Evolutionary conservation across 1,140 invertebrate genomes (phyloP).

Genomic region (Akabosia matsudoensis): DNA sequence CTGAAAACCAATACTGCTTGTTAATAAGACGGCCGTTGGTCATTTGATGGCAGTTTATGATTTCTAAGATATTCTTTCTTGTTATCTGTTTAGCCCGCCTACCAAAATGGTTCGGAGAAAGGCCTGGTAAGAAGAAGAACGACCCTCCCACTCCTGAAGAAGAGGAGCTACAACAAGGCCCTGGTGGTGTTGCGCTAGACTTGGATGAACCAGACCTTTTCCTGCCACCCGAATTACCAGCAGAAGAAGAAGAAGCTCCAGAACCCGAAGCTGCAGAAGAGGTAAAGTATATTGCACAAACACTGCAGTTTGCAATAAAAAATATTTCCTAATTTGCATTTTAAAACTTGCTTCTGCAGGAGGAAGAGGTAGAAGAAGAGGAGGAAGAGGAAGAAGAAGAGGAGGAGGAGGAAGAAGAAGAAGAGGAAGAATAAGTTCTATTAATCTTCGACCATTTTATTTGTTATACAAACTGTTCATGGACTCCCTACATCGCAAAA

Average conservation of each 20-base stretch:
- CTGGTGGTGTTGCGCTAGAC: neutral
- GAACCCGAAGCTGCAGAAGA: neutral
- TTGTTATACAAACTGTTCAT: neutral
- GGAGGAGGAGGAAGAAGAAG: conserved; percentile 12
- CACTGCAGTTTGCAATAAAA: neutral
- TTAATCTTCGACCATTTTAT: neutral
- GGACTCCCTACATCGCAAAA: neutral
- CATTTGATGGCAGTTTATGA: neutral
- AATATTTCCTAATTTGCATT: neutral
- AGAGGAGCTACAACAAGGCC: neutral
- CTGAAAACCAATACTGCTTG: neutral
- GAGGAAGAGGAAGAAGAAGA: conserved; percentile 22
- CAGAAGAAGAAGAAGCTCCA: neutral
- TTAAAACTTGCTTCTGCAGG: neutral
- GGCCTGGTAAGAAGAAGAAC: conserved; percentile 25
- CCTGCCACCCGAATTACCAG: neutral
- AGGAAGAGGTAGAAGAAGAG: conserved; percentile 20
- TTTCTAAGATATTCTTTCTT: neutral
- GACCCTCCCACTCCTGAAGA: conserved; percentile 22
- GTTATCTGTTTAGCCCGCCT: neutral
- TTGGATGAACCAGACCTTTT: conserved; percentile 9
- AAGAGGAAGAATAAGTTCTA: no score
- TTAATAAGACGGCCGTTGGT: neutral
- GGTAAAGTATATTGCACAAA: neutral
- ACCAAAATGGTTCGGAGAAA: conserved; percentile 23